Evolutionary conservation across 2,888 invertebrate species (phyloP).

Genomic region (Caenorhabditis sinica): DNA sequence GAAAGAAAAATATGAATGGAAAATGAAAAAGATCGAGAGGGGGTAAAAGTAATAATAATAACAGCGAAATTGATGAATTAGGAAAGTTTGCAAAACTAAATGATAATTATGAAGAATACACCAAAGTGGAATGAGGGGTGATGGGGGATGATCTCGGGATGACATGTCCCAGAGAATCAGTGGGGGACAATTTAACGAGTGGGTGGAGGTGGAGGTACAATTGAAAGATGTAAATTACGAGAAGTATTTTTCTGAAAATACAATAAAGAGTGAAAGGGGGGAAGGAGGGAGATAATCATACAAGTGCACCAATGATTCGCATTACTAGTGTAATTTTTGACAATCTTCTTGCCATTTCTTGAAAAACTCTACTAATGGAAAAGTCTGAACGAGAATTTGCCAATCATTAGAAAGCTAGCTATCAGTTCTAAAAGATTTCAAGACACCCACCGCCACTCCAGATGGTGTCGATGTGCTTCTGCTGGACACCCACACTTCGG

Average conservation of each 20-base stretch:
- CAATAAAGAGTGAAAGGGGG: constrained; percentile 8
- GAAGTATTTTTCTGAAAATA: constrained; percentile 34
- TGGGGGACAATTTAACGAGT: background rate
- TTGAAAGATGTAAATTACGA: constrained; percentile 7
- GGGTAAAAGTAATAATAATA: constrained; percentile 10
- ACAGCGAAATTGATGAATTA: background rate
- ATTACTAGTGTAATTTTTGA: background rate
- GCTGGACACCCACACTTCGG: constrained; percentile 34
- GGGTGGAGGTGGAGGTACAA: background rate
- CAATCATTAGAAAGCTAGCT: background rate
- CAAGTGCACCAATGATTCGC: constrained; percentile 12
- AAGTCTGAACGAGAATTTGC: constrained; percentile 11
- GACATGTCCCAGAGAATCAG: too few species aligned
- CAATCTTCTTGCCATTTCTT: background rate
- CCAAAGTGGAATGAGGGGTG: background rate
- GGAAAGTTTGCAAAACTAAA: background rate
- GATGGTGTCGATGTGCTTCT: constrained; percentile 44
- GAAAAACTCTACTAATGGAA: background rate
- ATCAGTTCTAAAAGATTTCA: background rate
- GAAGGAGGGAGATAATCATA: background rate
- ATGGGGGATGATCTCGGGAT: too few species aligned
- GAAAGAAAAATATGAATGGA: constrained; percentile 14
- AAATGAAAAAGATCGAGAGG: constrained; percentile 1
- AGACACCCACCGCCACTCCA: constrained; percentile 40
- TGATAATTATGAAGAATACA: background rate